Base-by-base conservation (phyloP, 2,888 invertebrate species). In the Pharmacophagus antenor region DNA sequence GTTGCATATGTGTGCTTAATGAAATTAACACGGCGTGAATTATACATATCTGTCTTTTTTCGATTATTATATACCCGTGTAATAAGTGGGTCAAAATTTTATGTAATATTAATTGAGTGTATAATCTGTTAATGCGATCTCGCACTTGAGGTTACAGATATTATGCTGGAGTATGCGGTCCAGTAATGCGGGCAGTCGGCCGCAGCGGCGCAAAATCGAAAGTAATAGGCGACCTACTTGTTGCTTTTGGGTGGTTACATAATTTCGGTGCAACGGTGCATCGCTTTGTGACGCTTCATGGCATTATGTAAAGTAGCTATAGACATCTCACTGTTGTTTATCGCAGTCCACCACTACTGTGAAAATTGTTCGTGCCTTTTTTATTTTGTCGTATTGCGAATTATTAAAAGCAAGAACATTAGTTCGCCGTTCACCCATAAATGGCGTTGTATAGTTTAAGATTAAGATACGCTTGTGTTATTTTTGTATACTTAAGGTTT, bases 161-260 rank as follows among this genome's bases (percentile, higher is more conserved):
- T 51, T 56, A 50, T 25, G 48, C 20, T 25, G 49, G 1, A 15
- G 56, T 56, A 53, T 58, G 58, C 65, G 68, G 69, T 68, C 67
- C 70, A 71, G 67, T 65, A 73, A 70, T 69, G 72, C 73, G 71
- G 67, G 70, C 71, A 71, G 65, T 68, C 63, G 68, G 68, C 61
- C 67, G 62, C 65, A 61, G 63, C 65, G 58, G 57, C 62, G 77
- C 80, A 80, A 84, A 84, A 84, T 78, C 77, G 88, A 84, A 84
- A 85, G 85, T 84, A 74, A 76, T 74, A 71, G 77, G 72, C 79
- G 79, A 75, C 84, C 80, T 77, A 83, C 79, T 74, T 84, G 63
- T 63, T 72, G 71, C 68, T 79, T 81, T 84, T 77, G 77, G 79
- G 67, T 65, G 58, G 63, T 85, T 82, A 73, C 69, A 77, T 74